Conservation (phyloP, 2,888 invertebrate species). For the Stenurella melanura region DNA sequence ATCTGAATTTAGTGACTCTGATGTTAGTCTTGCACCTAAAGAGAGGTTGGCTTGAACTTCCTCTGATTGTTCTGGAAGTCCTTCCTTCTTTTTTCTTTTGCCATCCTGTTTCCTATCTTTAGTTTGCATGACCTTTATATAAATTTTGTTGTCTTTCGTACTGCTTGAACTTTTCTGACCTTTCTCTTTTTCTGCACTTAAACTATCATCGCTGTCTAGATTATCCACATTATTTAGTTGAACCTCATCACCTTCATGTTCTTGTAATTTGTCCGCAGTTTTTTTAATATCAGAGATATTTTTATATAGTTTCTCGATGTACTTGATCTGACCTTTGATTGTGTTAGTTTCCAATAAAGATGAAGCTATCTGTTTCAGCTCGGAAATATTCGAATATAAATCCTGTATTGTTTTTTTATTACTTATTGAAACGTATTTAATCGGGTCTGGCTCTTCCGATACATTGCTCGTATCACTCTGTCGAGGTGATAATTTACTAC, state of each 20-base stretch:
- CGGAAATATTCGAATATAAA: slow-evolving; percentile 49
- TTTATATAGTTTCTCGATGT: slow-evolving; percentile 46
- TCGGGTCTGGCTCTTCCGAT: slow-evolving; percentile 8
- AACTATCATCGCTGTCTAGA: neutral
- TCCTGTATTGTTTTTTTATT: slow-evolving; percentile 38
- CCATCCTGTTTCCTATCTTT: slow-evolving; percentile 40
- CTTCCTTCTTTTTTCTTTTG: slow-evolving; percentile 27
- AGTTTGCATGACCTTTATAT: slow-evolving; percentile 52
- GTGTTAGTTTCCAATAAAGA: slow-evolving; percentile 35
- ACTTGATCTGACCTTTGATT: slow-evolving; percentile 40
- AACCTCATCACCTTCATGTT: slow-evolving; percentile 30
- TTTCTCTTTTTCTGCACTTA: slow-evolving; percentile 16
- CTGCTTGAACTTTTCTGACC: slow-evolving; percentile 18
- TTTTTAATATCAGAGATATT: slow-evolving; percentile 50
- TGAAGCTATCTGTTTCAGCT: slow-evolving; percentile 43
- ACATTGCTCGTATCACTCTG: neutral
- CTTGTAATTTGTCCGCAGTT: slow-evolving; percentile 42
- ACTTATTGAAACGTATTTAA: slow-evolving; percentile 11
- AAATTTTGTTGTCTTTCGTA: slow-evolving; percentile 51
- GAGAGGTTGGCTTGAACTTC: slow-evolving; percentile 44
- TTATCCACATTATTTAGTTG: neutral
- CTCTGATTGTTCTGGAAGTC: slow-evolving; percentile 19
- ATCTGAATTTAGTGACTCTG: slow-evolving; percentile 40
- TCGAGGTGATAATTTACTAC: slow-evolving; percentile 7
- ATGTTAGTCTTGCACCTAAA: slow-evolving; percentile 35